phyloP scores from a whole-genome alignment of 2,797 vertebrate species.

The Mormyrops boulengeri region DNA sequence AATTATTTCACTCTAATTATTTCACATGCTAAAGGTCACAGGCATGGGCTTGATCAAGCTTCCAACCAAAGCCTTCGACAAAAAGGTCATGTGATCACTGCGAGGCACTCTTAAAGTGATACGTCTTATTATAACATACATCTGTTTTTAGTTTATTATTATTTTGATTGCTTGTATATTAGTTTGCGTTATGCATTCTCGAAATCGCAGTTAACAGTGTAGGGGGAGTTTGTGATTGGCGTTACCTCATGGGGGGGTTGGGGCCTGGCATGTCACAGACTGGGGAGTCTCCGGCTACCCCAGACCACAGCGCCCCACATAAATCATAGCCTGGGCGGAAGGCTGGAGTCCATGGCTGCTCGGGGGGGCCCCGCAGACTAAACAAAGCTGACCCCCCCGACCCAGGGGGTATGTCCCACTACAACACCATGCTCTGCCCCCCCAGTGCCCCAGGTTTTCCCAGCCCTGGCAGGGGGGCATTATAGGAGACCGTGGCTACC shows the following conservation, averaged over 20 bases:
- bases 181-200: neutral
- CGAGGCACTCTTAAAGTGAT: neutral
- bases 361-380: conserved; percentile 55
- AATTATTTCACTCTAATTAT: neutral
- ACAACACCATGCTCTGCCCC: conserved; percentile 8
- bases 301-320: conserved; percentile 34
- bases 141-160: neutral
- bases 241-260: neutral
- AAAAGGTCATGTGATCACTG: neutral
- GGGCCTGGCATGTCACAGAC: neutral
- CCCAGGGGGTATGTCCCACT: conserved; percentile 39
- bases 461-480: conserved; percentile 66
- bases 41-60: neutral
- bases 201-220: neutral
- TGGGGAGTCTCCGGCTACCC: neutral
- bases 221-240: neutral
- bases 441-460: conserved; percentile 54
- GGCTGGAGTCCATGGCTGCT: conserved; percentile 43
- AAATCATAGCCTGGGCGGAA: conserved; percentile 47
- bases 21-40: neutral
- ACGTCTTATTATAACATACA: neutral
- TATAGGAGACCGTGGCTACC: conserved; percentile 63
- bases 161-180: neutral
- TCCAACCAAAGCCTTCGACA: neutral
- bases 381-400: conserved; percentile 57